phyloP scores from a whole-genome alignment of 2,888 invertebrate species.

The Eilema griseolum region DNA sequence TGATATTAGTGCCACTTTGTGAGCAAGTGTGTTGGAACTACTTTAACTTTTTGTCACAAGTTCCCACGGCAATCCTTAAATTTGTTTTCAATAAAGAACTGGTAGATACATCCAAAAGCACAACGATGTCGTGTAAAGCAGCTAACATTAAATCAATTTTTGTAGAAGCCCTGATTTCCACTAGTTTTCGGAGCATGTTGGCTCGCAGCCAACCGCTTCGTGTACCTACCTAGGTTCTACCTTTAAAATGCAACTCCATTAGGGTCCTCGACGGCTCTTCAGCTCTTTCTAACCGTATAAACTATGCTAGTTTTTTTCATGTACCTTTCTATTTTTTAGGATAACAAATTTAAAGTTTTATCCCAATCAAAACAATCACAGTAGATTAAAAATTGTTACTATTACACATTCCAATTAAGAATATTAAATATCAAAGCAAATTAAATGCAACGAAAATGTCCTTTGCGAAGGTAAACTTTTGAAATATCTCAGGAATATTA shows the following conservation, averaged over 20 bases:
- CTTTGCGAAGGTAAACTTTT: neutral
- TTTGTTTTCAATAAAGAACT: no score
- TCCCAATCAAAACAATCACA: neutral
- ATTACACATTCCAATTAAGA: no score
- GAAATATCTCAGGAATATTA: neutral
- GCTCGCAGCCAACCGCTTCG: constrained; percentile 61
- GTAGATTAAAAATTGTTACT: no score
- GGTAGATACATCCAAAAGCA: neutral
- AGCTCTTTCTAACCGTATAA: constrained; percentile 57
- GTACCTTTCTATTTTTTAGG: constrained; percentile 47
- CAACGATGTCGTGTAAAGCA: constrained; percentile 35
- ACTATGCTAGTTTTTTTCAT: constrained; percentile 55
- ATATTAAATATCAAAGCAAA: no score
- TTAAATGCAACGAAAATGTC: no score
- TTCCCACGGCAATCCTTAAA: no score
- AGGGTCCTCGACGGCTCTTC: constrained; percentile 65
- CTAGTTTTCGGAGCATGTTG: constrained; percentile 60
- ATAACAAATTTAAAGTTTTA: neutral
- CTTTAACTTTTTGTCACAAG: no score
- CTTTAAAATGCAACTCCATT: constrained; percentile 75
- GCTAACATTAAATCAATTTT: constrained; percentile 50
- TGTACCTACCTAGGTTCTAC: constrained; percentile 36
- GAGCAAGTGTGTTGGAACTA: no score
- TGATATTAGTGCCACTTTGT: no score
- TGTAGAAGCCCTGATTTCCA: constrained; percentile 56